Conservation (phyloP, 2,888 invertebrate genomes). For the Chydorus sphaericus region DNA sequence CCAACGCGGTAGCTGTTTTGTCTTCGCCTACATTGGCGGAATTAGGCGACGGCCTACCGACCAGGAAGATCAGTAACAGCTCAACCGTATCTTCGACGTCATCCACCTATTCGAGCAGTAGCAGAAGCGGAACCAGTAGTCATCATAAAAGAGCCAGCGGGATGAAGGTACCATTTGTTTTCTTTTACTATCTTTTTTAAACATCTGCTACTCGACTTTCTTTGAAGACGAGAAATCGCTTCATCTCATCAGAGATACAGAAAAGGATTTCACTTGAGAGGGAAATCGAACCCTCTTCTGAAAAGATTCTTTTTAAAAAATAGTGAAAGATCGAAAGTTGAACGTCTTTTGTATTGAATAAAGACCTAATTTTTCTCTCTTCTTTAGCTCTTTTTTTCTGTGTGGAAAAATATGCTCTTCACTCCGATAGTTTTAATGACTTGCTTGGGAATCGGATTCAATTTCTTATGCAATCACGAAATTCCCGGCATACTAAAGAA, state of each 20-base stretch:
- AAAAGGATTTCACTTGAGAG: too few relatives aligned
- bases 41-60: background rate
- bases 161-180: background rate
- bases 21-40: background rate
- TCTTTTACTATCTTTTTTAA: background rate
- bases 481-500: slow-evolving; percentile 61
- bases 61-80: background rate
- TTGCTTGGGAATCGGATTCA: slow-evolving; percentile 68
- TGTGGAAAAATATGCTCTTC: slow-evolving; percentile 52
- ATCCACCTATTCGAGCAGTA: slow-evolving; percentile 17
- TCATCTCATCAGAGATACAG: too few relatives aligned
- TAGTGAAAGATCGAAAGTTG: background rate
- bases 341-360: background rate
- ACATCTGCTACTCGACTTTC: too few relatives aligned
- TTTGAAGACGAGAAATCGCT: too few relatives aligned
- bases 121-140: background rate
- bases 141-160: background rate
- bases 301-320: background rate
- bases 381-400: slow-evolving; percentile 24
- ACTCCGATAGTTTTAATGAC: slow-evolving; percentile 92
- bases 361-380: too few relatives aligned
- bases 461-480: slow-evolving; percentile 60
- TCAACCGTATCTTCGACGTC: background rate
- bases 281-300: background rate
- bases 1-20: background rate